Base-by-base conservation (phyloP, 2,113 vertebrate genomes). In the Mormyrus lacerda region DNA sequence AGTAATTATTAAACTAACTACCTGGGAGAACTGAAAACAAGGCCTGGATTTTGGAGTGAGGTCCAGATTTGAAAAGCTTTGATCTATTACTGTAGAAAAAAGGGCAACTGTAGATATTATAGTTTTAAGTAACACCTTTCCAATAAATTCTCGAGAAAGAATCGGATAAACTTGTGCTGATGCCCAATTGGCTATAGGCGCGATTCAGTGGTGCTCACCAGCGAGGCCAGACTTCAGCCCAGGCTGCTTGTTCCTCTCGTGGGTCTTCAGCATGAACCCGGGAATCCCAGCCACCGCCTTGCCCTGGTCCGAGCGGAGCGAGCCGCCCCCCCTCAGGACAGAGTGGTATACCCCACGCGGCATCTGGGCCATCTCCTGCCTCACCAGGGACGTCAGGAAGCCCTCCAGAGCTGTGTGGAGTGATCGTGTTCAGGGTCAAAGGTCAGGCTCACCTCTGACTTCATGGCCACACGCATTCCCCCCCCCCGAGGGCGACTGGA, bases 191-290 rank as follows among this genome's bases (percentile, higher is more conserved):
- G n/a, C n/a, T n/a, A n/a, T n/a, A n/a, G 3, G 5, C 5, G 44
- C 42, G 13, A 15, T 3, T 47, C 19, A 31, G 84, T 9, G 27
- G 4, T 4, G 1, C 39, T 92, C 89, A 98, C 98, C 98, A 94
- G 98, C 97, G 24, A 99, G 96, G 82, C 98, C 98, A 21, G 97
- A 96, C 1, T 97, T 99, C 90, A 99, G 93, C 4, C 98, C 98
- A 3, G 98, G 98, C 91, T 99, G 98, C 85, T 96, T 98, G 92
- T 99, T 99, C 89, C 96, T 99, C 93, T 99, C 98, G 21, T 99
- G 98, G 89, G 96, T 97, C 93, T 97, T 99, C 88, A 99, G 93
- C 93, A 99, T 96, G 90, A 99, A 99, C 2, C 93, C 95, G 0
- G 98, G 97, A 90, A 99, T 94, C 53, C 97, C 96, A 53, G 98